Percentiles rank a stretch among this genome's conserved stretches.
These are phyloP conservation scores for Choloepus didactylus DNA, from an alignment of 2,797 vertebrate species.

Conservation along the genomic window DNA sequence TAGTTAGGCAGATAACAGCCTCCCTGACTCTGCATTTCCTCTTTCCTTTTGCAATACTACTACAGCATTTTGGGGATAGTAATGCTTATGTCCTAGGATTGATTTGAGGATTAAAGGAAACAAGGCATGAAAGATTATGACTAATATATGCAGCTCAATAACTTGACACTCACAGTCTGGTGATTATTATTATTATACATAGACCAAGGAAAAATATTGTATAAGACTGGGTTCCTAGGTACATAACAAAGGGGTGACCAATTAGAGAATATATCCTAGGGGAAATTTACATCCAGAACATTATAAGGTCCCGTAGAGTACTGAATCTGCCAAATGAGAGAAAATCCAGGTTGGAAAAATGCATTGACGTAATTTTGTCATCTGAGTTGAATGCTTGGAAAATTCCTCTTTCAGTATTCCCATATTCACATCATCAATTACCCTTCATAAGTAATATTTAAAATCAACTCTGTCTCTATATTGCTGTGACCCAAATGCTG, in stretches of 20 bases:
- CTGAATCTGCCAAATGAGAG: neutral
- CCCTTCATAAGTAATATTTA: neutral
- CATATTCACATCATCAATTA: neutral
- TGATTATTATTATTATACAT: neutral
- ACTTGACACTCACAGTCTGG: neutral
- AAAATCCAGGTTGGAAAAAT: neutral
- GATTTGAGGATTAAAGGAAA: neutral
- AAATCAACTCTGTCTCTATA: neutral
- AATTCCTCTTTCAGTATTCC: neutral
- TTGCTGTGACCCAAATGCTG: neutral
- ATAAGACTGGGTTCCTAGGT: neutral
- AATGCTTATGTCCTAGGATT: neutral
- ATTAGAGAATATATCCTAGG: neutral
- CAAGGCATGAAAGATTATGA: neutral
- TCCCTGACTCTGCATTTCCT: neutral
- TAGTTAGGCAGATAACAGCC: neutral
- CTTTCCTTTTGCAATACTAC: neutral
- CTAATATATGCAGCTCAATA: neutral
- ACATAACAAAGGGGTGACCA: neutral
- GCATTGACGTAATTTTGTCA: neutral
- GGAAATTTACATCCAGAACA: neutral
- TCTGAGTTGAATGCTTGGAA: neutral
- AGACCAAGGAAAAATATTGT: neutral
- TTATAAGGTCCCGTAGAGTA: rapidly evolving
- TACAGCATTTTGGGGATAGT: neutral